Base-by-base conservation (phyloP, 2,888 invertebrate species). In the Papilio gigon region DNA sequence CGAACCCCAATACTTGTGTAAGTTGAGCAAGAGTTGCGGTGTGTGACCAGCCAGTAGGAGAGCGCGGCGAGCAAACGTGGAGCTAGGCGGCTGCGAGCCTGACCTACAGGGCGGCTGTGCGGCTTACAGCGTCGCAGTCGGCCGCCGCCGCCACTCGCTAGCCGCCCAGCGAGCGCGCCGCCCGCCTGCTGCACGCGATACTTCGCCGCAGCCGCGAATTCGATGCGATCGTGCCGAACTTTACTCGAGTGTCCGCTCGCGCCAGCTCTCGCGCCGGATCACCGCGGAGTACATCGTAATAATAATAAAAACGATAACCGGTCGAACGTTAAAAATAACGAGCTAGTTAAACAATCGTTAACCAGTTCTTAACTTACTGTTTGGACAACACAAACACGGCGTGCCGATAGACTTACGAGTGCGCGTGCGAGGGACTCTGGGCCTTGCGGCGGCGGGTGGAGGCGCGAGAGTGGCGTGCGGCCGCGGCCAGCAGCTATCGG, bases 151-250 rank as follows among this genome's bases (percentile, higher is more conserved):
- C 71, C 77, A 79, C 76, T 85, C 87, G 85, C 78, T 85, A 83
- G 84, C 84, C 85, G 84, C 83, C 83, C 82, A 77, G 76, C 81
- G 77, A 74, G 76, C 75, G 76, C 75, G 84, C 82, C 85, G 85
- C 78, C 85, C 87, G 85, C 89, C 87, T 85, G 80, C n/a, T n/a
- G 80, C 73, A 22, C 22, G 47, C 3, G 20, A 47, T 44, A 27
- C 14, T 27, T 30, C 53, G 30, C 53, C 30, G 30, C 80, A 78
- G 82, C 82, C 84, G 83, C 80, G 53, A n/a, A 30, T 30, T 56
- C 53, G 11, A 14, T 30, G 22, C 53, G 53, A 56, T 56, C 53
- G 14, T 17, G 1, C 6, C 56, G 65, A 58, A 25, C 50, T 62
- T 44, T 47, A 44, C 14, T 44, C 44, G 11, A n/a, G n/a, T n/a